Evolutionary conservation across 2,113 vertebrate genomes (phyloP), one percentile per base, ranked within the genome.

Genomic region (Myrmecophaga tridactyla): DNA sequence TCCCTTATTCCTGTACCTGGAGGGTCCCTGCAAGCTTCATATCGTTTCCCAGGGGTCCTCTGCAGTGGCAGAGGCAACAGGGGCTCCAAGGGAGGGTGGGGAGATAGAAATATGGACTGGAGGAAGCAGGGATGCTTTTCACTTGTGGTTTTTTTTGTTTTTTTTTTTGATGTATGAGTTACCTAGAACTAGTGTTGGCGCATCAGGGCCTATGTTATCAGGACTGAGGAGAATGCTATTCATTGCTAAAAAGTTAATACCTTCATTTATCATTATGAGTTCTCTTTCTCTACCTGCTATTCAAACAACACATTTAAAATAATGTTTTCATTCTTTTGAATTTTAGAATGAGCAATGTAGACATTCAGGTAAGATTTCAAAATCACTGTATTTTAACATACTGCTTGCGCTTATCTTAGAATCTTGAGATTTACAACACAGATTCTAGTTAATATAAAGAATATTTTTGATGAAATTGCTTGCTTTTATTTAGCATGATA

Each of bases 371-470:
- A 73, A 73, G 29, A 83, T 92, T 89, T 92, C 65, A 39, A 75
- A 86, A 41, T 69, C 56, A 36, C 25, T 43, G 15, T 51, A 53
- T 17, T 94, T 51, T 23, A 20, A 81, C 6, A 77, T 88, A 92
- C 95, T 93, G 78, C 48, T 67, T 62, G 7, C 48, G 23, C 7
- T 34, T 86, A 15, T 39, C 41, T 86, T 63, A 70, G 43, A 78
- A 86, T 56, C 56, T 87, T 85, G 73, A 77, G 75, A 73, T 89
- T 83, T 89, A 76, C 36, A 81, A 77, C 70, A 77, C 0, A 76
- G 62, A 94, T 83, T 75, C 31, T 63, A 81, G 53, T 58, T 82
- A 51, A 73, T 63, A n/a, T 41, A 90, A 92, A 90, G 39, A 86
- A 81, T 31, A 48, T 67, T 82, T 86, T 75, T 4, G 92, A 56